Conservation (phyloP, 1,140 invertebrate genomes). For the Aphelenchoides fujianensis region DNA sequence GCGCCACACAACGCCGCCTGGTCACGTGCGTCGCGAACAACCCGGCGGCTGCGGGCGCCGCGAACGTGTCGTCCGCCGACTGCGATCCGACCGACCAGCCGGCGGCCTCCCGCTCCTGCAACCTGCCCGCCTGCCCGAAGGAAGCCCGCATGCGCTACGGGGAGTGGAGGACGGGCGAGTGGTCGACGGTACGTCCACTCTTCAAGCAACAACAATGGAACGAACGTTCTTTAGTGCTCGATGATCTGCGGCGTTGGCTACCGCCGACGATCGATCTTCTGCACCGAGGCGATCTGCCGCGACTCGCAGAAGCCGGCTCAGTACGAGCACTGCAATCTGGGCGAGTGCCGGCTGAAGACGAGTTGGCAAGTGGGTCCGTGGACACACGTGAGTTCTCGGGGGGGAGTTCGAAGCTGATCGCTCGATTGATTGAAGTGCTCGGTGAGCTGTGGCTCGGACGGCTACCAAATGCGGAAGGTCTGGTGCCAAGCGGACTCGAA, state of each 20-base stretch:
- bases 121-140: conserved; percentile 47
- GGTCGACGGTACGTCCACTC: conserved; percentile 44
- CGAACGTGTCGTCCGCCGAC: conserved; percentile 31
- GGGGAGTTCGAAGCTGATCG: not conserved
- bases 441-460: conserved; percentile 50
- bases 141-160: conserved; percentile 34
- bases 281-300: conserved; percentile 28
- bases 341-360: conserved; percentile 33
- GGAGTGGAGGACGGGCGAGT: conserved; percentile 44
- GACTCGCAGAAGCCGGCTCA: conserved; percentile 40
- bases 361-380: conserved; percentile 56
- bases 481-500: conserved; percentile 57
- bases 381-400: conserved; percentile 45
- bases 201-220: conserved; percentile 24
- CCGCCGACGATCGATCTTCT: conserved; percentile 44
- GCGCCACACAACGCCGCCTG: conserved; percentile 39
- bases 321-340: conserved; percentile 55
- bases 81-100: conserved; percentile 50
- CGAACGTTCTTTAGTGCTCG: conserved; percentile 48
- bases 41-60: conserved; percentile 1
- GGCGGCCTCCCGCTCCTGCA: conserved; percentile 33
- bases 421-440: conserved; percentile 57
- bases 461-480: conserved; percentile 47
- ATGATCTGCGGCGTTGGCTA: conserved; percentile 50
- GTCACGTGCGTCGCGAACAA: conserved; percentile 39